Percentiles rank a stretch among this genome's conserved stretches.
Evolutionary conservation across 2,888 invertebrate genomes (phyloP).

Genomic region (Cosmorhoe ocellata): DNA sequence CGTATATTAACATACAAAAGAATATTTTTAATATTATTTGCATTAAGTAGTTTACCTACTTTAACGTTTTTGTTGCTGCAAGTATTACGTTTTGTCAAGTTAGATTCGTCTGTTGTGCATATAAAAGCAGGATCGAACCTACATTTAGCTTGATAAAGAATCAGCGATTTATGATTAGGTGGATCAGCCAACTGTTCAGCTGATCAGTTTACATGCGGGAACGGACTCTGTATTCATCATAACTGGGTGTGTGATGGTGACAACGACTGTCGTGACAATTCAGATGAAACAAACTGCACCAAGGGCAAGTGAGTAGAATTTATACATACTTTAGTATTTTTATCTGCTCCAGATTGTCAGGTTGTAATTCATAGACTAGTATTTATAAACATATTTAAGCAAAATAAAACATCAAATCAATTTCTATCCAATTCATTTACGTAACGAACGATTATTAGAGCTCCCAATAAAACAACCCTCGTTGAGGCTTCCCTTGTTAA

Average conservation of each 20-base stretch:
- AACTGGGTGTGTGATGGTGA: constrained; percentile 90
- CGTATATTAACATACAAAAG: too few species aligned
- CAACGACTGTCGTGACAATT: constrained; percentile 90
- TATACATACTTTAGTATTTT: neutral
- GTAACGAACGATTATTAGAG: neutral
- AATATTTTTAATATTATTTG: too few species aligned
- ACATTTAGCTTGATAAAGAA: neutral
- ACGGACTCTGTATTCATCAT: constrained; percentile 89
- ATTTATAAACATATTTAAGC: too few species aligned
- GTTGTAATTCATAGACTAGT: too few species aligned
- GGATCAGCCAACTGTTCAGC: constrained; percentile 83
- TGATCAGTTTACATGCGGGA: constrained; percentile 89
- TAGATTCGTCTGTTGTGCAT: too few species aligned
- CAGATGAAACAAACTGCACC: constrained; percentile 89
- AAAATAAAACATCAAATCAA: too few species aligned
- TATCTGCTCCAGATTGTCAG: too few species aligned
- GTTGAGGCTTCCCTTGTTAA: neutral
- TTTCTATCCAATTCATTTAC: neutral
- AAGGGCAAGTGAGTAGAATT: constrained; percentile 81
- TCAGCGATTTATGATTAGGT: constrained; percentile 46
- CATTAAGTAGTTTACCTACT: too few species aligned
- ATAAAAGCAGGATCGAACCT: neutral
- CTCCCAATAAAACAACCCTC: neutral
- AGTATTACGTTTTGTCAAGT: too few species aligned
- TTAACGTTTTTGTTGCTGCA: too few species aligned